Percentiles rank a stretch among this genome's conserved stretches.
Conservation (phyloP, 2,888 invertebrate genomes). For the Drosophila fungiperda region DNA sequence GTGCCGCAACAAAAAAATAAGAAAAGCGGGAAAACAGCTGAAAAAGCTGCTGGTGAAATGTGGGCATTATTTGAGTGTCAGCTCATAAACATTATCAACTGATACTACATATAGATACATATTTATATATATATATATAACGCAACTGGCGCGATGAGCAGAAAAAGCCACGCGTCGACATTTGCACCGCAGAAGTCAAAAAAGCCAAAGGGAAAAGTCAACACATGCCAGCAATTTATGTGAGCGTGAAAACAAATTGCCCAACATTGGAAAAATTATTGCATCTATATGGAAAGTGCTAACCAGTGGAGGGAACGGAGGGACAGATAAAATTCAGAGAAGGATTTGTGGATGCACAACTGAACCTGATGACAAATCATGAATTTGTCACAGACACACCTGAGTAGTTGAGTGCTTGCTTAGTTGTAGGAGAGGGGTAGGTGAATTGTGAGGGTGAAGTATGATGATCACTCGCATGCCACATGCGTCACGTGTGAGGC, state of each 20-base stretch:
- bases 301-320: conserved; percentile 9
- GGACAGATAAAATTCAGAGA: not conserved
- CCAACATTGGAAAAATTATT: conserved; percentile 73
- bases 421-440: not conserved
- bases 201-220: conserved; percentile 38
- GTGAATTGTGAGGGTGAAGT: not conserved
- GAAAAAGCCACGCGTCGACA: conserved; percentile 44
- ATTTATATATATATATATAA: not conserved
- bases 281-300: conserved; percentile 43
- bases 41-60: conserved; percentile 28
- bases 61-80: conserved; percentile 33
- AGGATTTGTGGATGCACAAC: not conserved
- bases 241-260: conserved; percentile 75
- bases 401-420: not conserved
- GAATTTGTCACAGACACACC: conserved; percentile 60
- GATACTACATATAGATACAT: conserved; percentile 3
- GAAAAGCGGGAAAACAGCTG: conserved; percentile 42
- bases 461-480: conserved; percentile 49
- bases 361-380: conserved; percentile 67
- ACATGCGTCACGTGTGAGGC: conserved; percentile 68
- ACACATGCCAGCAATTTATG: conserved; percentile 62
- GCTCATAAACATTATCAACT: conserved; percentile 59
- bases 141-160: conserved; percentile 15
- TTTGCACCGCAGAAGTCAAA: conserved; percentile 47
- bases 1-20: conserved; percentile 37